Conservation (phyloP, 2,888 invertebrate species). For the Hydraecia micacea region DNA sequence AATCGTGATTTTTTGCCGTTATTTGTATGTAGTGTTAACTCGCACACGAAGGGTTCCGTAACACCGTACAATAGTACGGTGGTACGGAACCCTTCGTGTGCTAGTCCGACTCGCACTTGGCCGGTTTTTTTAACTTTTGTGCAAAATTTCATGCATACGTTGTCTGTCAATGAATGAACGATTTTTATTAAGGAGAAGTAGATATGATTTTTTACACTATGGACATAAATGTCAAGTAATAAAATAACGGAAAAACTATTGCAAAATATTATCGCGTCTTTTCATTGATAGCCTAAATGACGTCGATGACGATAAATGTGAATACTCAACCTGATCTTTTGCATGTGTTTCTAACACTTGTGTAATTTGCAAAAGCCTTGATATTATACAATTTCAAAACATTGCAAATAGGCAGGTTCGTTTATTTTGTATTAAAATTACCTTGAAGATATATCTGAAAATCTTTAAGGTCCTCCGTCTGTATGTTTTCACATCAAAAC, state of each 20-base stretch:
- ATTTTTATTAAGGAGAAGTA: too few species aligned
- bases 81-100: too few species aligned
- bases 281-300: background rate
- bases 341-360: background rate
- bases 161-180: too few species aligned
- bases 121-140: too few species aligned
- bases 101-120: too few species aligned
- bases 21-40: too few species aligned
- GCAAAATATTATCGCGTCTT: background rate
- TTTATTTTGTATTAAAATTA: background rate
- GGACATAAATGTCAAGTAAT: background rate
- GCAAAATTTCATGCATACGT: too few species aligned
- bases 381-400: constrained; percentile 2
- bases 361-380: background rate
- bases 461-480: background rate
- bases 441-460: constrained; percentile 27
- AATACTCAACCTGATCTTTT: background rate
- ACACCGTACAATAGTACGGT: too few species aligned
- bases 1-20: too few species aligned
- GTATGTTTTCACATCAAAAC: constrained; percentile 18
- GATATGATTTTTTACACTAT: background rate
- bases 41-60: too few species aligned
- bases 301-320: background rate
- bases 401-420: background rate
- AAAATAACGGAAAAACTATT: background rate